These are phyloP conservation scores for Archaeoteleia sp. DNA, from an alignment of 2,888 invertebrate species.

Conservation along the genomic window DNA sequence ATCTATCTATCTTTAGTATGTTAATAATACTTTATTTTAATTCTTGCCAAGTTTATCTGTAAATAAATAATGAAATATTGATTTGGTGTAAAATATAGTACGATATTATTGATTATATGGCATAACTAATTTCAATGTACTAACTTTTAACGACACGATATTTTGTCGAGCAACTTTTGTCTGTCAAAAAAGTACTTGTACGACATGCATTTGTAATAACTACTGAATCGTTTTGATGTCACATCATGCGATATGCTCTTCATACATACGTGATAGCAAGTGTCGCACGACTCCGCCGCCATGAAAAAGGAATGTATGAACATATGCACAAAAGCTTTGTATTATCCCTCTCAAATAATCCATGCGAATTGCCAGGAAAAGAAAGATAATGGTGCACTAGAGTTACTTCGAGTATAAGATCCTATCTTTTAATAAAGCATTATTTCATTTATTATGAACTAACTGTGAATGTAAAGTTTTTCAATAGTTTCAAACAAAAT, in stretches of 20 bases:
- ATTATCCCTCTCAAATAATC: slow-evolving; percentile 22
- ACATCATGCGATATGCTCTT: neutral
- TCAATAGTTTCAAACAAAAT: no score
- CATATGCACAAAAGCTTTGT: slow-evolving; percentile 17
- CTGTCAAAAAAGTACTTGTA: neutral
- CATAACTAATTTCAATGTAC: no score
- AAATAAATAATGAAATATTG: no score
- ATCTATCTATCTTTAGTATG: no score
- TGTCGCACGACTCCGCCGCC: slow-evolving; percentile 43
- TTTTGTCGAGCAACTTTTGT: slow-evolving; percentile 9
- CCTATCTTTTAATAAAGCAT: slow-evolving; percentile 17
- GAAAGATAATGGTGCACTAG: slow-evolving; percentile 17
- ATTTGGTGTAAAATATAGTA: no score
- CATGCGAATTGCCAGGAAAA: slow-evolving; percentile 23
- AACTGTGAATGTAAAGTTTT: no score
- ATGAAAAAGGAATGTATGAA: slow-evolving; percentile 34
- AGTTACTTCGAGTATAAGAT: slow-evolving; percentile 19
- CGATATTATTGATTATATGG: no score
- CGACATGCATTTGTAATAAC: slow-evolving; percentile 32
- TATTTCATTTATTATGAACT: slow-evolving; percentile 17
- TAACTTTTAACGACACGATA: neutral
- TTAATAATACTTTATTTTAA: no score
- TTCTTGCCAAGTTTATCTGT: no score
- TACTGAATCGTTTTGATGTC: slow-evolving; percentile 25
- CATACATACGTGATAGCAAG: slow-evolving; percentile 33